Evolutionary conservation across 1,140 invertebrate species (phyloP).

Genomic region (Phenacoccus solenopsis): DNA sequence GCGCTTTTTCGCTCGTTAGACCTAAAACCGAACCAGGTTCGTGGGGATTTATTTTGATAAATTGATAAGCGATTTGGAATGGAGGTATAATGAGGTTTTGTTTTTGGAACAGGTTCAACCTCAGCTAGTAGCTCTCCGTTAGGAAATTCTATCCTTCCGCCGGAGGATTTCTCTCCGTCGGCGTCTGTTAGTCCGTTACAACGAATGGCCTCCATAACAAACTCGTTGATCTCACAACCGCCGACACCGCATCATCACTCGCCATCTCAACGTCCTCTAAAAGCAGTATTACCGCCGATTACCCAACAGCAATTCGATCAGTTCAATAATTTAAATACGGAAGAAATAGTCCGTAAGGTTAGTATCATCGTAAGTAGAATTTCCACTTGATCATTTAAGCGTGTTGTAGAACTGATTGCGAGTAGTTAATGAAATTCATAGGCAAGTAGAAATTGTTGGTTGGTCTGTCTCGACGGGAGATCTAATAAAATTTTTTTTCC

Average conservation of each 20-base stretch:
- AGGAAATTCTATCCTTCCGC: conserved; percentile 67
- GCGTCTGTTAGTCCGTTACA: conserved; percentile 83
- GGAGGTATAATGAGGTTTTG: no score
- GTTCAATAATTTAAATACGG: conserved; percentile 95
- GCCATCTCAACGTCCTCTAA: conserved; percentile 71
- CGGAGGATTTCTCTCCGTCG: conserved; percentile 61
- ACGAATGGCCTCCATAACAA: conserved; percentile 94
- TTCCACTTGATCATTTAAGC: no score
- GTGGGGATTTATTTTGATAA: background rate
- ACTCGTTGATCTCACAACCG: conserved; percentile 85
- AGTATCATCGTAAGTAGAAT: conserved; percentile 24
- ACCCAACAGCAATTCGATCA: conserved; percentile 98
- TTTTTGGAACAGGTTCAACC: background rate
- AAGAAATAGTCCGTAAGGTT: conserved; percentile 92
- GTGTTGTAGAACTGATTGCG: no score
- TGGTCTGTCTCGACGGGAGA: no score
- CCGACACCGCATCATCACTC: conserved; percentile 68
- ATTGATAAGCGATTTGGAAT: background rate
- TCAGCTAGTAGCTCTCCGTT: conserved; percentile 55
- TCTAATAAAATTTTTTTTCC: conserved; percentile 3
- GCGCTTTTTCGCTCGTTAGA: conserved; percentile 70
- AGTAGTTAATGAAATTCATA: no score
- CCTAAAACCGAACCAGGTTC: conserved; percentile 59
- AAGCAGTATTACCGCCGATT: conserved; percentile 92
- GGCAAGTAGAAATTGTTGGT: no score